A percentile compares a stretch with the other conserved stretches of the same genome.
These are phyloP conservation scores for Drosophila borborema DNA, from an alignment of 2,888 invertebrate genomes.

Conservation along the genomic window DNA sequence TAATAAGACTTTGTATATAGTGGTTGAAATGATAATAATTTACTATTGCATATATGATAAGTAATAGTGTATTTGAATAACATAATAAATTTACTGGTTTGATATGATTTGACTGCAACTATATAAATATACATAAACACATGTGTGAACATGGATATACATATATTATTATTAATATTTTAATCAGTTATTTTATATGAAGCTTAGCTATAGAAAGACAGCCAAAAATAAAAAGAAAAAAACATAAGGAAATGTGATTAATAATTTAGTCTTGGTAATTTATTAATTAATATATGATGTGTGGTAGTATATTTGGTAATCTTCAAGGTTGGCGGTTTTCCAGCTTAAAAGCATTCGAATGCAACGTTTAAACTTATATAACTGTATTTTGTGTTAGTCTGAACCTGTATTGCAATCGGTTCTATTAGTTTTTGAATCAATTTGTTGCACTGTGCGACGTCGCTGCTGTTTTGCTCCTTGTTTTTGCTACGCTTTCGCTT, in stretches of 20 bases:
- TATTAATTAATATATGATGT: too few species aligned
- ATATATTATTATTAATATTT: too few species aligned
- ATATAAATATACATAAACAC: too few species aligned
- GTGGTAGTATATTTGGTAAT: too few species aligned
- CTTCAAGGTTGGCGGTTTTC: background rate
- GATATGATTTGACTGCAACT: background rate
- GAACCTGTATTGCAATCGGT: conserved; percentile 3
- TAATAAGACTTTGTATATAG: too few species aligned
- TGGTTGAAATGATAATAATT: background rate
- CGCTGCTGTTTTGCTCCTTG: conserved; percentile 65
- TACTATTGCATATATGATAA: background rate
- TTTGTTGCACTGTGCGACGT: conserved; percentile 42
- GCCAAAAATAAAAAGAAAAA: too few species aligned
- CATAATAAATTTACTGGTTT: background rate
- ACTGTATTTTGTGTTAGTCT: background rate
- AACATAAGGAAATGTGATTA: too few species aligned
- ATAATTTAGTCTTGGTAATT: too few species aligned
- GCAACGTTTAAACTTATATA: background rate
- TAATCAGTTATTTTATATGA: too few species aligned
- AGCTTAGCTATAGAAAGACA: too few species aligned
- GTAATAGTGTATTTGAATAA: background rate
- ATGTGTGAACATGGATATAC: too few species aligned
- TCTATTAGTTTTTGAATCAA: conserved; percentile 22
- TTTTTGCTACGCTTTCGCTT: conserved; percentile 74
- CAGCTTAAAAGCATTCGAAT: background rate